Evolutionary conservation across 2,797 vertebrate species (phyloP), one percentile per base, ranked within the genome.

Genomic region (Percopsis omiscomaycus): DNA sequence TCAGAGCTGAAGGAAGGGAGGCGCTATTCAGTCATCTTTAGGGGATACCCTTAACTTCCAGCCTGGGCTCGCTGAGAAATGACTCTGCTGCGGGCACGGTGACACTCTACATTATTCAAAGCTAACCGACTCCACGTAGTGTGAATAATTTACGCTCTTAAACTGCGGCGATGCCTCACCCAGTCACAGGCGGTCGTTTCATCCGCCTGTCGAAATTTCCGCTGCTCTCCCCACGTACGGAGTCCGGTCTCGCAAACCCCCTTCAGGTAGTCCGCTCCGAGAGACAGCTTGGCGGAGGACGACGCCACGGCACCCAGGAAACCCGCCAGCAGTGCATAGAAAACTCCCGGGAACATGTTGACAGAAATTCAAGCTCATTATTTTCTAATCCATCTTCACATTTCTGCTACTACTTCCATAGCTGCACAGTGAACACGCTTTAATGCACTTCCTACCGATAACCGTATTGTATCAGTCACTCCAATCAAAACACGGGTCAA

Each of bases 261-360:
- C 75, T 93, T 93, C 77, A 92, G 90, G 55, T 93, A 92, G 84
- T 92, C 90, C 45, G 90, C 88, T 77, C 95, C 92, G 15, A 96
- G 93, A 51, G 94, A 94, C 84, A 96, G 91, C 52, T 95, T 96
- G 56, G 95, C 95, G 55, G 93, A 92, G 27, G 94, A 93, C 69
- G 94, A 94, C 53, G 95, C 94, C 82, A 96, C 89, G 61, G 95
- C 93, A 54, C 94, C 95, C 70, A 95, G 88, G 55, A 94, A 93
- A n/a, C 95, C 95, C 52, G 95, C 95, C 82, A 93, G 88, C 83
- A 93, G 75, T 76, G 93, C 92, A 83, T 94, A 93, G 71, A 93
- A 77, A 77, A 93, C 91, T 74, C 92, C 93, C 74, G 92, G 92
- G 65, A 94, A 89, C 93, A 94, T 93, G 80, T 63, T 72, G 86